Base-by-base conservation (phyloP, 2,113 vertebrate species). In the Amia ocellicauda region DNA sequence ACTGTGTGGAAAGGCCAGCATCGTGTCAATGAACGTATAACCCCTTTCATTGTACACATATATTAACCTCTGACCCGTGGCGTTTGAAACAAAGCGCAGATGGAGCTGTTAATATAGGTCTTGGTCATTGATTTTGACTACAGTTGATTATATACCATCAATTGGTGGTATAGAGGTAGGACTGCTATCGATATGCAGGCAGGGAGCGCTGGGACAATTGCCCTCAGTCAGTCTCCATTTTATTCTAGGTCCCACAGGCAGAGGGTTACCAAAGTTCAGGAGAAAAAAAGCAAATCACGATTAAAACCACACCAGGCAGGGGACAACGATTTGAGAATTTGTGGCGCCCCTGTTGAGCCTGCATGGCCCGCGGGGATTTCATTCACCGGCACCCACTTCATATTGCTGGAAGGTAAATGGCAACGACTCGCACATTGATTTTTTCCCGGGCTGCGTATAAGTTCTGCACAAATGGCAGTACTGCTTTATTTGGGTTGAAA, bases 381-480 rank as follows among this genome's bases (percentile, higher is more conserved):
- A 73, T 67, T 66, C 77, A 83, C 43, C 69, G 70, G 74, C 78
- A 79, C 74, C 78, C 83, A 55, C 55, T 75, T 64, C 76, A 83
- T 60, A 74, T 75, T 22, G 79, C 78, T 84, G 72, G 70, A 76
- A 91, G 88, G 80, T 86, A 82, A 80, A 70, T 42, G 55, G 51
- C 71, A 53, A 59, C 24, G 5, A 65, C 76, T 63, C 67, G 49
- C 26, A 59, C 26, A 89, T 88, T 61, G 83, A 90, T 80, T 85
- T 74, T 26, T 64, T 53, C 40, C 42, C 10, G 51, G 51, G n/a
- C 42, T 62, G 69, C 3, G 62, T 77, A 73, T 69, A 77, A 80
- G 47, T 60, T 53, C 11, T 67, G 52, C 71, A 55, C 56, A 45
- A 70, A 79, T 69, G 63, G 51, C 66, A 82, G 69, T 41, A 58